Evolutionary conservation across 2,888 invertebrate species (phyloP), one percentile per base, ranked within the genome.

Genomic region (Dryocosmus kuriphilus): DNA sequence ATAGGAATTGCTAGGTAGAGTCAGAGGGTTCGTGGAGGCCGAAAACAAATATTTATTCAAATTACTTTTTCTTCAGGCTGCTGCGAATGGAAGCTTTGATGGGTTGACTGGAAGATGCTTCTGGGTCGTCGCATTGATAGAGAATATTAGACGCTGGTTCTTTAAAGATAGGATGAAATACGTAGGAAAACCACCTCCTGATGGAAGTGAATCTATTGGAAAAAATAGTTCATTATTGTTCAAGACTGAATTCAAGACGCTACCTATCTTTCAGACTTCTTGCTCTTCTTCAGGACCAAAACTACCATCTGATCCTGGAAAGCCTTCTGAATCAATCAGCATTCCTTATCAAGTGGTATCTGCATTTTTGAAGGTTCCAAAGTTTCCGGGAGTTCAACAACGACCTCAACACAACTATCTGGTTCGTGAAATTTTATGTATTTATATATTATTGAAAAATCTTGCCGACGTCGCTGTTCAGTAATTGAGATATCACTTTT

Each of bases 11-110:
- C 80, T 85, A 83, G 71, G 80, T 83, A 81, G 87, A 88, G 82
- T 82, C 85, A 86, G 88, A 88, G 83, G 89, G 89, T 88, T 86
- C 83, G 88, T 89, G 88, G 86, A 86, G 85, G 62, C 79, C 74
- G n/a, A 74, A 41, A 3, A 57, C 19, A 30, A 61, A 19, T 32
- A 35, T 32, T 19, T 62, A 11, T 3, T 32, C 7, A n/a, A 30
- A 8, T n/a, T 62, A 62, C 35, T 62, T 62, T 35, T 4, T 4
- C 41, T 30, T 11, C n/a, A 71, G 71, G 46, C 30, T 5, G 30
- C 16, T 24, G 9, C 19, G 24, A 46, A 19, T n/a, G n/a, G n/a
- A n/a, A n/a, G n/a, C n/a, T n/a, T n/a, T n/a, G n/a, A n/a, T n/a
- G n/a, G n/a, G n/a, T n/a, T n/a, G 1, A 46, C 24, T 16, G 46